Evolutionary conservation across 2,797 vertebrate species (phyloP), one percentile per base, ranked within the genome.

Genomic region (Acrocephalus scirpaceus): DNA sequence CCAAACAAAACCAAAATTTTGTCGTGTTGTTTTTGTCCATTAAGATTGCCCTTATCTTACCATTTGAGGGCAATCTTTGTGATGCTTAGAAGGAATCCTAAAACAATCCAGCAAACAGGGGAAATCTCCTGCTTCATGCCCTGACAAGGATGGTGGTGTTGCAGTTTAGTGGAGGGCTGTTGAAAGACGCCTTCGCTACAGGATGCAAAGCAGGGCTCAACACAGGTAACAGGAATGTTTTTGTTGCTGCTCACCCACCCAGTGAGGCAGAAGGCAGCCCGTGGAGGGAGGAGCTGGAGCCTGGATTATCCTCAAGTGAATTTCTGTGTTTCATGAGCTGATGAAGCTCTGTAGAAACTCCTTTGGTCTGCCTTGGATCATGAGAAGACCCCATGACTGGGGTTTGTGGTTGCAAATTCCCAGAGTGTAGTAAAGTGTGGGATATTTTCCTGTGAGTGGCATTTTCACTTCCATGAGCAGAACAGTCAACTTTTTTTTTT

Each of bases 201-300:
- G 67, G 42, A 58, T 58, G 65, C 64, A 91, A 34, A 89, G 27
- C 58, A 65, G 48, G 8, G 32, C 86, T 71, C 0, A 1, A 7
- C 0, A 0, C 50, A 57, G 0, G 1, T 77, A 42, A 25, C 2
- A 0, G 3, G 10, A 25, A 45, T 53, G 38, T 44, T 94, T 92
- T 77, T 91, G 69, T 76, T 4, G 13, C 48, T 2, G 15, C 45
- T 92, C 17, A 10, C 60, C 29, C 0, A 0, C 36, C 29, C 1
- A 3, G 13, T 12, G 61, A 67, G 66, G 44, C 81, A 72, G 76
- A 56, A 69, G 61, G 42, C 42, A 12, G 51, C 47, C 32, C 79
- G n/a, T 71, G 61, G 21, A 30, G 9, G 61, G 54, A 56, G 57
- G n/a, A 82, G 48, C 44, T 29, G 64, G n/a, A 90, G 44, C 22